Evolutionary conservation across 2,113 vertebrate species (phyloP), one percentile per base, ranked within the genome.

Genomic region (Rousettus leschenaultii): DNA sequence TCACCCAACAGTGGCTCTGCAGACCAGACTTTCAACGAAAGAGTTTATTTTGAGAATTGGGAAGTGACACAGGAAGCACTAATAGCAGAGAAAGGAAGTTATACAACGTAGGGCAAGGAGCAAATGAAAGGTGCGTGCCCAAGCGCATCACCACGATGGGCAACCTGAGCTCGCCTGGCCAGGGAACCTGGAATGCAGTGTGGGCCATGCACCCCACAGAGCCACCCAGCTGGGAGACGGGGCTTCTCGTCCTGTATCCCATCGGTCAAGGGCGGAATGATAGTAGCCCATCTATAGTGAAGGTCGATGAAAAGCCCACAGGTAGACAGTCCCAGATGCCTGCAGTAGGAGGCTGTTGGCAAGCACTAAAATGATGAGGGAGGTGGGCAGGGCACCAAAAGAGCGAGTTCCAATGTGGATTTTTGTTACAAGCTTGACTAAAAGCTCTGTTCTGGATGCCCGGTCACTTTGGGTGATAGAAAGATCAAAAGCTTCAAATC

Each of bases 261-360:
- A 4, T 6, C 22, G 43, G 22, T 21, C n/a, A 7, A 0, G 6
- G 3, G 38, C 1, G 6, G 40, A 51, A 1, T 12, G 6, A 15
- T 14, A 51, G 1, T 8, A 57, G 6, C 3, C 28, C 3, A 40
- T 2, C 66, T 14, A 1, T 24, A 85, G 11, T 18, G 16, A 51
- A 82, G 48, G 11, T 21, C 24, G 73, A 40, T 30, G 35, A 28
- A 74, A 61, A 3, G 2, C 7, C 12, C 28, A 19, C 28, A 78
- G 24, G 40, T 35, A 45, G 9, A 71, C 6, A 43, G 22, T 12
- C 26, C 40, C 33, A 43, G 15, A n/a, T 12, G 33, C n/a, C 35
- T 55, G 10, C 1, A 22, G 19, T 5, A 73, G 9, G 18, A 57
- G 26, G 30, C 15, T 57, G 5, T 24, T 55, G 24, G 65, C 65